Conservation (phyloP, 2,888 invertebrate species). For the Nomada ruficornis region DNA sequence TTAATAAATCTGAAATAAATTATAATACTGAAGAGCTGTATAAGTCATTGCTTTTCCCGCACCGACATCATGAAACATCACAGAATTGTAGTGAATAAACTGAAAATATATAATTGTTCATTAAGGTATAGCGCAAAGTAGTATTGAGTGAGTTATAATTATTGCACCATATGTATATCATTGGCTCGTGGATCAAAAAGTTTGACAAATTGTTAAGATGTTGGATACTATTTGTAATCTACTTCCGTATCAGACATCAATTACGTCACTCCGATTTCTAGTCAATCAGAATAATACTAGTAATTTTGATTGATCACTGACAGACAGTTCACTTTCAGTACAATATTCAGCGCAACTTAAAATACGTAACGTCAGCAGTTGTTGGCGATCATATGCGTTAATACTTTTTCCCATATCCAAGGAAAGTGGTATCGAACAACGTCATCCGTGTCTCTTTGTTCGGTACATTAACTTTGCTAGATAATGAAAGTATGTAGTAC, state of each 20-base stretch:
- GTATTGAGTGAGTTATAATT: too few relatives aligned
- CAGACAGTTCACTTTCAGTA: not conserved
- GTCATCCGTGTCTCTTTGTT: not conserved
- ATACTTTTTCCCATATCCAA: not conserved
- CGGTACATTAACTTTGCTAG: not conserved
- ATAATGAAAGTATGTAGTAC: not conserved
- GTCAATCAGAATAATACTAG: not conserved
- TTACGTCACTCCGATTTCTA: slow-evolving; percentile 20
- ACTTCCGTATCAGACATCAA: slow-evolving; percentile 19
- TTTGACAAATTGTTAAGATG: too few relatives aligned
- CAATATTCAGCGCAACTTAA: too few relatives aligned
- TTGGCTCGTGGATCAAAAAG: too few relatives aligned
- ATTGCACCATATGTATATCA: too few relatives aligned
- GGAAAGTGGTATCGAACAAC: not conserved
- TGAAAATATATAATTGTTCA: too few relatives aligned
- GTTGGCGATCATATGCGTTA: not conserved
- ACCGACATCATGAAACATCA: too few relatives aligned
- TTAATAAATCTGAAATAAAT: not conserved
- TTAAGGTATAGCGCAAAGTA: too few relatives aligned
- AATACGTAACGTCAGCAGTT: not conserved
- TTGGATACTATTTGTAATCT: not conserved
- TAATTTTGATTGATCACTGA: not conserved
- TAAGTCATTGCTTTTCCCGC: too few relatives aligned
- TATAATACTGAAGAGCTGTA: too few relatives aligned
- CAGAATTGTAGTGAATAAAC: too few relatives aligned